Percentiles rank a stretch among this genome's conserved stretches.
Conservation (phyloP, 2,888 invertebrate genomes). For the Tricholauxania praeusta region DNA sequence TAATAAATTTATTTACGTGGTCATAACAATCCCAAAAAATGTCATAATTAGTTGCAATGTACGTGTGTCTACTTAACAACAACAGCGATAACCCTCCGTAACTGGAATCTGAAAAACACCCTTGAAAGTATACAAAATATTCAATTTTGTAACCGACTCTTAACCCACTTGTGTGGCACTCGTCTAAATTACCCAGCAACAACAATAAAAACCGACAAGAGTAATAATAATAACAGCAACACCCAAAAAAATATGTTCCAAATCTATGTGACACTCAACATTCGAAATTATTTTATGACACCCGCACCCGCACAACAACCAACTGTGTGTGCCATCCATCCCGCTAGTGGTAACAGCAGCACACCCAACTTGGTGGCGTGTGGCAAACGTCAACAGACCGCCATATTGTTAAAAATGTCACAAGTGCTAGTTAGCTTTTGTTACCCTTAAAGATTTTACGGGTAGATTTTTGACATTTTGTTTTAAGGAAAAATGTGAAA, state of each 20-base stretch:
- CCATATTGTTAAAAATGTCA: constrained; percentile 28
- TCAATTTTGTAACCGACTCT: constrained; percentile 18
- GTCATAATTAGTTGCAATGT: constrained; percentile 24
- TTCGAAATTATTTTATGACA: constrained; percentile 29
- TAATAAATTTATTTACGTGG: background rate
- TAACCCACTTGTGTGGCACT: constrained; percentile 28
- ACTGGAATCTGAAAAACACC: constrained; percentile 10
- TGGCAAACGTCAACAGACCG: background rate
- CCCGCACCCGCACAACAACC: constrained; percentile 12
- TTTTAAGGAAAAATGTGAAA: background rate
- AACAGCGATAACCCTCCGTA: background rate
- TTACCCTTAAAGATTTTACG: background rate
- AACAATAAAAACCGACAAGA: constrained; percentile 12
- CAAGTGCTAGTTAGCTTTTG: constrained; percentile 21
- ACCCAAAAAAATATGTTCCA: constrained; percentile 24
- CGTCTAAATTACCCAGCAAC: constrained; percentile 28
- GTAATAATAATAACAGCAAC: background rate
- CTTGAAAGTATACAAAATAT: background rate
- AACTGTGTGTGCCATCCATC: background rate
- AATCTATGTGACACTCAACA: constrained; percentile 26
- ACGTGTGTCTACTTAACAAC: constrained; percentile 14
- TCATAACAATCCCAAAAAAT: constrained; percentile 12
- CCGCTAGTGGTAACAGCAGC: background rate
- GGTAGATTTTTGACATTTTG: background rate
- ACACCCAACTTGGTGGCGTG: background rate